Evolutionary conservation across 2,113 vertebrate species (phyloP).

Genomic region (Coreoperca whiteheadi): DNA sequence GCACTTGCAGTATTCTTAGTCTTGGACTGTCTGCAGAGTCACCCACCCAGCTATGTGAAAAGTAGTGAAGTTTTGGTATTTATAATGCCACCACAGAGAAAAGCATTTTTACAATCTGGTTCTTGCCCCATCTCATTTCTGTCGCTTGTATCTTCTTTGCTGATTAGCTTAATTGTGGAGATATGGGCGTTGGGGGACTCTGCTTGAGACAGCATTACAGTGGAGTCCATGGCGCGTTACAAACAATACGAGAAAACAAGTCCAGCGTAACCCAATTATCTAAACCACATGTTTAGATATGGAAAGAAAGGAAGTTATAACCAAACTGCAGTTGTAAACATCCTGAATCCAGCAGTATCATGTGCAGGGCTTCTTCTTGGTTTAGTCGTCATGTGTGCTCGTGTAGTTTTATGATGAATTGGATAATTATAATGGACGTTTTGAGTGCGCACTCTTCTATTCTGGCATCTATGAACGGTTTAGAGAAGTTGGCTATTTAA

Average conservation of each 20-base stretch:
- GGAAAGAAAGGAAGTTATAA: conserved; percentile 3
- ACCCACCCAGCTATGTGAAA: neutral
- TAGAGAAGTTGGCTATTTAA: conserved; percentile 1
- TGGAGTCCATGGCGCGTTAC: neutral
- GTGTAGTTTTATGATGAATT: conserved; percentile 13
- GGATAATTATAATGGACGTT: neutral
- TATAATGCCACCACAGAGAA: neutral
- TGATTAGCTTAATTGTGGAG: conserved; percentile 7
- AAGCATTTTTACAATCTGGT: neutral
- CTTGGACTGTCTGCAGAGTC: no score
- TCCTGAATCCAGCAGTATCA: neutral
- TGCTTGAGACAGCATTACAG: neutral
- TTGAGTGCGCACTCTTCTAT: neutral
- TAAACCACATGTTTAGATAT: conserved; percentile 17
- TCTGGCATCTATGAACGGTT: neutral
- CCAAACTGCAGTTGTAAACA: neutral
- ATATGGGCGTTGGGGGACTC: neutral
- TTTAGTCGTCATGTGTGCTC: neutral
- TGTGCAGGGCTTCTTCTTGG: neutral
- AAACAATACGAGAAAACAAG: neutral
- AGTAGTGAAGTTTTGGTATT: neutral
- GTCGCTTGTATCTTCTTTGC: neutral
- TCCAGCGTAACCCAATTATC: neutral
- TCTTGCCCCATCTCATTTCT: neutral
- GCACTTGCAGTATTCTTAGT: conserved; percentile 12